Conservation (phyloP, 1,140 invertebrate species). For the Choristoneura fumiferana region DNA sequence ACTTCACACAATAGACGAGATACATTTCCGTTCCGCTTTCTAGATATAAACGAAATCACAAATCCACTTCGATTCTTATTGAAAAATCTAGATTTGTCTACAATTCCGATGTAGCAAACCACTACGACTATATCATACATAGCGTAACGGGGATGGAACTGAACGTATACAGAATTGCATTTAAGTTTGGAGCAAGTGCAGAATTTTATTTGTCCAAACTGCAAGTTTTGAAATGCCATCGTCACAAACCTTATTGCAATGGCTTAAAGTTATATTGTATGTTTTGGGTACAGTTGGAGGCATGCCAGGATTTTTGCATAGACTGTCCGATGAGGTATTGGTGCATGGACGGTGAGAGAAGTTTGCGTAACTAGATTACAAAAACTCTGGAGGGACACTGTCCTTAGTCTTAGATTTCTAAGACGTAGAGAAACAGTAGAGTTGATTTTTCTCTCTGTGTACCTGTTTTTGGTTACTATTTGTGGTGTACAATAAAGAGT, state of each 20-base stretch:
- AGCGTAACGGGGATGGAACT: slow-evolving; percentile 7
- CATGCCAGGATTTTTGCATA: slow-evolving; percentile 1
- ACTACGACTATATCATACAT: too few relatives aligned
- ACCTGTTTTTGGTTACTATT: too few relatives aligned
- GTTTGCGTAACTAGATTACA: neutral
- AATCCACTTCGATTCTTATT: slow-evolving; percentile 11
- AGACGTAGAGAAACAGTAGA: too few relatives aligned
- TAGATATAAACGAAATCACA: slow-evolving; percentile 3
- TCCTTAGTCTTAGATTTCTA: too few relatives aligned
- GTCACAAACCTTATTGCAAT: neutral
- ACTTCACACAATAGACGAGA: neutral
- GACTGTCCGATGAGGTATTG: neutral
- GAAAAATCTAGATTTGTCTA: slow-evolving; percentile 7
- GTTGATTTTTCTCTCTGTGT: too few relatives aligned
- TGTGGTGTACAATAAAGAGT: too few relatives aligned
- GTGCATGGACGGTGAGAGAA: slow-evolving; percentile 1
- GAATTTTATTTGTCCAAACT: slow-evolving; percentile 18
- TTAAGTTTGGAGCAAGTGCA: slow-evolving; percentile 4
- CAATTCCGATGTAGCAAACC: slow-evolving; percentile 10
- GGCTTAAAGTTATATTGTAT: neutral
- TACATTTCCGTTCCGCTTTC: neutral
- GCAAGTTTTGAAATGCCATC: neutral
- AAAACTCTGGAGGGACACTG: too few relatives aligned
- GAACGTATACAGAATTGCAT: slow-evolving; percentile 10
- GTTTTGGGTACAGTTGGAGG: neutral